Conservation (phyloP, 2,888 invertebrate genomes). For the Heterodera filipjevi region DNA sequence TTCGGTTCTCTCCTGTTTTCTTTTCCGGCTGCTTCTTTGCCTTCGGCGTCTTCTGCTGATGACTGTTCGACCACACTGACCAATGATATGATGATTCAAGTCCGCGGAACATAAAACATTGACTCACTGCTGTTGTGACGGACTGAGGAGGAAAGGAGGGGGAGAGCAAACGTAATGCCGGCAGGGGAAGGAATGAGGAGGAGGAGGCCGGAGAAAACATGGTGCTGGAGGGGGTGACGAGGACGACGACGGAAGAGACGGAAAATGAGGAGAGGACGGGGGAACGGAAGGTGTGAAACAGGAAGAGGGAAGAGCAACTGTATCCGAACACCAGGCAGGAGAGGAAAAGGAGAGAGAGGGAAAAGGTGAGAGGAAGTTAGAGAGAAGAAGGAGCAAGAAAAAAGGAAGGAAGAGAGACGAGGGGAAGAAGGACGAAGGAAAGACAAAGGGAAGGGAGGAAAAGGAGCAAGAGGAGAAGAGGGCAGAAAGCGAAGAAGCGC, state of each 20-base stretch:
- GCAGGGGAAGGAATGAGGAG: too few species aligned
- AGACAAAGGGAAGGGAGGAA: too few species aligned
- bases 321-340: not conserved
- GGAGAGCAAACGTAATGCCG: not conserved
- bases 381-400: too few species aligned
- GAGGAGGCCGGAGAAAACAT: too few species aligned
- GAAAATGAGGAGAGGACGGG: not conserved
- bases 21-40: not conserved
- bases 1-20: not conserved
- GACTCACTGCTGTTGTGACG: constrained; percentile 4
- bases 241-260: not conserved
- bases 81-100: not conserved
- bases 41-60: not conserved
- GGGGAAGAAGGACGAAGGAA: too few species aligned
- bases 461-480: not conserved
- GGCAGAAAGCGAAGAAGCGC: too few species aligned
- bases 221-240: constrained; percentile 3
- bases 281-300: not conserved
- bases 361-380: not conserved
- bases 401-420: too few species aligned
- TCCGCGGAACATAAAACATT: not conserved
- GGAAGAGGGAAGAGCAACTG: not conserved
- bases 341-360: not conserved
- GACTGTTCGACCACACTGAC: too few species aligned
- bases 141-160: not conserved